Evolutionary conservation across 2,888 invertebrate species (phyloP), one percentile per base, ranked within the genome.

Genomic region (Agrotis puta): DNA sequence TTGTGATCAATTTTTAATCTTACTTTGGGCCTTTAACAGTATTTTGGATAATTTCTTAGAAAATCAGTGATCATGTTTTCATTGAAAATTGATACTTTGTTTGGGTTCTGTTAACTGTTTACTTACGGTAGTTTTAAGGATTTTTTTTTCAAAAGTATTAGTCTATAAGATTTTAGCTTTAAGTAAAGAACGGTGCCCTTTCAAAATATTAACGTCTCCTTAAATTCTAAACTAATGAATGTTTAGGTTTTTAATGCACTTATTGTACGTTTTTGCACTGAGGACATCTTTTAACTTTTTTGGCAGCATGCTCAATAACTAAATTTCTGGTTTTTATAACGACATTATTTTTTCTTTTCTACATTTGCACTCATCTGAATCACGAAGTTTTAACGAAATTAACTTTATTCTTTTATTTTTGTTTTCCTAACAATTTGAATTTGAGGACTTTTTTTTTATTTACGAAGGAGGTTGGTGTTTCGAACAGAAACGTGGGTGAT

Each of bases 1-100:
- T 77, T 63, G 76, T 70, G 80, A 80, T 74, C 79, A 81, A 86
- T 85, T 84, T 70, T 74, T 90, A 91, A 90, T 90, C 91, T 87
- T 84, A 80, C 89, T 91, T 89, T 80, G 70, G 81, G 83, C 70
- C 64, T 82, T 57, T 85, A 86, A 85, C 84, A 82, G 86, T 24
- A 59, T 82, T 79, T 80, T 71, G 64, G 67, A 74, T 77, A n/a
- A 57, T 79, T 85, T 84, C 75, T 66, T 57, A 75, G 77, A 79
- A 80, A 68, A n/a, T 39, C 20, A 69, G 59, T 64, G 16, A 71
- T 65, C 50, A 33, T 33, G 33, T 62, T 47, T 68, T 24, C 6
- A 64, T 61, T 81, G 6, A 59, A 61, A 53, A 67, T 6, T 67
- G 24, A 72, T 70, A 51, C n/a, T 62, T 62, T 70, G 48, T 59